Evolutionary conservation across 2,113 vertebrate species (phyloP).

Genomic region (Pseudopipra pipra): DNA sequence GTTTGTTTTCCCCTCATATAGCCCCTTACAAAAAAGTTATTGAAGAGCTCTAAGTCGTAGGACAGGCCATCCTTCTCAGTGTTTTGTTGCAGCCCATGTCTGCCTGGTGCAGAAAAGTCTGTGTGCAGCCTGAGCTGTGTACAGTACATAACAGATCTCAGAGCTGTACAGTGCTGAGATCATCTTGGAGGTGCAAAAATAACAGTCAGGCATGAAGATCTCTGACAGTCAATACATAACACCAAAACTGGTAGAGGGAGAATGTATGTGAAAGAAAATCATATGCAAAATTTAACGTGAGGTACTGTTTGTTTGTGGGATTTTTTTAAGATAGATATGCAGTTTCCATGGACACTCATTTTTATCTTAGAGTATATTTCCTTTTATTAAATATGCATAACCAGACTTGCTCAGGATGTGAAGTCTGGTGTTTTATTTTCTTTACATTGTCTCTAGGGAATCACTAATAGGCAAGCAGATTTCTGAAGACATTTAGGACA

Average conservation of each 20-base stretch:
- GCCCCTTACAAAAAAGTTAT: not conserved
- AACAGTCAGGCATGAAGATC: not conserved
- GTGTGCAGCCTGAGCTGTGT: not conserved
- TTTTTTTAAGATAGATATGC: not conserved
- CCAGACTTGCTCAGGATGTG: conserved; percentile 36
- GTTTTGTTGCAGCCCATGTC: not conserved
- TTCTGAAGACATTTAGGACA: conserved; percentile 56
- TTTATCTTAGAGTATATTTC: conserved; percentile 50
- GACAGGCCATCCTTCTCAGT: not conserved
- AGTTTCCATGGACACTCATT: conserved; percentile 66
- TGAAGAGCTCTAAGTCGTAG: not conserved
- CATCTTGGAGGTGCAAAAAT: not conserved
- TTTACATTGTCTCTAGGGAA: conserved; percentile 60
- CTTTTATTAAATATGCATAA: conserved; percentile 70
- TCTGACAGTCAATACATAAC: conserved; percentile 3
- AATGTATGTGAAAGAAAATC: not conserved
- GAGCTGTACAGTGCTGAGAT: not conserved
- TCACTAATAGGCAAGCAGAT: conserved; percentile 55
- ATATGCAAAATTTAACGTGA: not conserved
- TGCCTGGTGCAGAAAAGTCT: not conserved
- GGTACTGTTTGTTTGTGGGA: not conserved
- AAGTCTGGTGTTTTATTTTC: conserved; percentile 53
- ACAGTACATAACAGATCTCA: not conserved
- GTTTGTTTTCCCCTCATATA: not conserved
- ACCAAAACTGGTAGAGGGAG: not conserved